phyloP scores from a whole-genome alignment of 2,888 invertebrate species.

The Nezara viridula region DNA sequence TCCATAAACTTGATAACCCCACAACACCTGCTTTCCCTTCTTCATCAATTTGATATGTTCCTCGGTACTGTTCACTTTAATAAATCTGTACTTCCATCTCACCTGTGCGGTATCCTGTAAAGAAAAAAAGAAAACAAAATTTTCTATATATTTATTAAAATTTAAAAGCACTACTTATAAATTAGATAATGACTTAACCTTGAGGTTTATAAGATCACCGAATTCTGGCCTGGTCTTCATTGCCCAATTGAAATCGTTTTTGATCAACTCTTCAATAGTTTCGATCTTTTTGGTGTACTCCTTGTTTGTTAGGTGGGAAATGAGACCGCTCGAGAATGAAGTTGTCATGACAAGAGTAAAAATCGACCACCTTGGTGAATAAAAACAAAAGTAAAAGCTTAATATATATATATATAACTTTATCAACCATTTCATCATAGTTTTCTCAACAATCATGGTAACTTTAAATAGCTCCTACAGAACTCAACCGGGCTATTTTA shows the following conservation, averaged over 20 bases:
- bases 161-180: neutral
- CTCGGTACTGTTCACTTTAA: neutral
- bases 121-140: neutral
- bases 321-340: constrained; percentile 48
- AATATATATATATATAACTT: too few species aligned
- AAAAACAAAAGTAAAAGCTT: too few species aligned
- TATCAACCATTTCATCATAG: too few species aligned
- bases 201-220: constrained; percentile 22
- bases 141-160: neutral
- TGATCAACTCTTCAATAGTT: constrained; percentile 31
- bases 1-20: constrained; percentile 41
- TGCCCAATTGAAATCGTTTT: constrained; percentile 20
- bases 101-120: neutral
- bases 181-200: neutral
- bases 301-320: constrained; percentile 37
- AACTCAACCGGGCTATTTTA: too few species aligned
- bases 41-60: constrained; percentile 15
- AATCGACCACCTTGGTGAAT: constrained; percentile 46
- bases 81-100: constrained; percentile 44
- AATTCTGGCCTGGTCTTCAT: constrained; percentile 29
- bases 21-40: constrained; percentile 31
- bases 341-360: constrained; percentile 48
- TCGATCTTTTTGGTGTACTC: constrained; percentile 35
- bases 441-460: too few species aligned
- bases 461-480: too few species aligned